Conservation (phyloP, 2,113 vertebrate genomes). For the Centrocercus urophasianus region DNA sequence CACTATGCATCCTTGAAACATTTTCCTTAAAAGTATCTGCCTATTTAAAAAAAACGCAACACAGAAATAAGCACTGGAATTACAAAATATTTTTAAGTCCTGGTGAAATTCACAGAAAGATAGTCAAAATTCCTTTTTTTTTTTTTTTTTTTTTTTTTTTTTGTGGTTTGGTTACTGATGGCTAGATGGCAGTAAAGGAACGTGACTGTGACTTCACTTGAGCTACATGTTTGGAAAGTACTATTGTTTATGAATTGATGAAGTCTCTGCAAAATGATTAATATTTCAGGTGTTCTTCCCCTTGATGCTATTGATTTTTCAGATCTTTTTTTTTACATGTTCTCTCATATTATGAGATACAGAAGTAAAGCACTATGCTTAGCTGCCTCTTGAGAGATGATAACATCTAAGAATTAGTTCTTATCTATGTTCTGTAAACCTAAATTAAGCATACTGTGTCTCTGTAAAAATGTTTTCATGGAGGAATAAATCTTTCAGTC, state of each 20-base stretch:
- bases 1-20: not conserved
- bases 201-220: not conserved
- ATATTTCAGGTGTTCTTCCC: not conserved
- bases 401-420: not conserved
- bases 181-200: conserved; percentile 57
- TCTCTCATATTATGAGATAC: not conserved
- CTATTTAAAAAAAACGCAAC: not conserved
- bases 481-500: not conserved
- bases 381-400: not conserved
- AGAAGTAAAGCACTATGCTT: not conserved
- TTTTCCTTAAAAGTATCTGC: not conserved
- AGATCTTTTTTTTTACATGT: not conserved
- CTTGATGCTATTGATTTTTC: not conserved
- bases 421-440: not conserved
- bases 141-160: not conserved
- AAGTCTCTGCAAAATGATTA: not conserved
- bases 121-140: not conserved
- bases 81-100: not conserved
- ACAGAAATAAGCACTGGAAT: not conserved
- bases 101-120: not conserved
- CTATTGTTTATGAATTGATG: not conserved
- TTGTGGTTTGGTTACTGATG: not conserved
- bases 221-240: not conserved
- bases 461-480: not conserved
- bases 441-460: not conserved